Evolutionary conservation across 2,797 vertebrate species (phyloP).

Genomic region (Garrulus glandarius): DNA sequence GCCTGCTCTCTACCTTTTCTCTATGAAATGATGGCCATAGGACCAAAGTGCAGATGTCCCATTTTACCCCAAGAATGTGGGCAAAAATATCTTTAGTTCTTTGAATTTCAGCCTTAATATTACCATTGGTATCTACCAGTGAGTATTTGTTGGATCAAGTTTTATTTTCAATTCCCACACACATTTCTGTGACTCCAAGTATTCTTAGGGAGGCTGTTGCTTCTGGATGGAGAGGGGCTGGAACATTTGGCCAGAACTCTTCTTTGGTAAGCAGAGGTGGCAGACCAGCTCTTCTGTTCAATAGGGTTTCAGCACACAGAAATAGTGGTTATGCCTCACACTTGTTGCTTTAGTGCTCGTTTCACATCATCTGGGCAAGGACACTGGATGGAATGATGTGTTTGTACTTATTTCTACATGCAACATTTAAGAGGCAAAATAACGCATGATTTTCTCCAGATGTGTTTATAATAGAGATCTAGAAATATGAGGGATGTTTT

Average conservation of each 20-base stretch:
- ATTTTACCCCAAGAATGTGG: not conserved
- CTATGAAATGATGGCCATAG: not conserved
- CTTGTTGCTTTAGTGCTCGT: not conserved
- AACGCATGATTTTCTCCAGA: conserved; percentile 18
- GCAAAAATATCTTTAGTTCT: not conserved
- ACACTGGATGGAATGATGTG: not conserved
- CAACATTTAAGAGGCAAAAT: conserved; percentile 5
- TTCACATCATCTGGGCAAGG: not conserved
- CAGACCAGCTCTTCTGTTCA: not conserved
- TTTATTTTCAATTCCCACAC: not conserved
- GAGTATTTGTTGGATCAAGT: not conserved
- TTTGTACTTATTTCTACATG: not conserved
- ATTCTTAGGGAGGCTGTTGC: not conserved
- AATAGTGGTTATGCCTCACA: not conserved
- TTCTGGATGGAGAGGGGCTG: not conserved
- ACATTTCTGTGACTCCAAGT: not conserved
- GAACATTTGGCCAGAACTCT: not conserved
- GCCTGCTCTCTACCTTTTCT: not conserved
- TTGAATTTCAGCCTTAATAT: not conserved
- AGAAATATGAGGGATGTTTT: not conserved
- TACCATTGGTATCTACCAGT: not conserved
- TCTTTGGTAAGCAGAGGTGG: not conserved
- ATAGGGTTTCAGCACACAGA: not conserved
- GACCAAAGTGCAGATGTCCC: not conserved
- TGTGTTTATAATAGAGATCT: not conserved